Conservation (phyloP, 2,888 invertebrate species). For the Myopa tessellatipennis region DNA sequence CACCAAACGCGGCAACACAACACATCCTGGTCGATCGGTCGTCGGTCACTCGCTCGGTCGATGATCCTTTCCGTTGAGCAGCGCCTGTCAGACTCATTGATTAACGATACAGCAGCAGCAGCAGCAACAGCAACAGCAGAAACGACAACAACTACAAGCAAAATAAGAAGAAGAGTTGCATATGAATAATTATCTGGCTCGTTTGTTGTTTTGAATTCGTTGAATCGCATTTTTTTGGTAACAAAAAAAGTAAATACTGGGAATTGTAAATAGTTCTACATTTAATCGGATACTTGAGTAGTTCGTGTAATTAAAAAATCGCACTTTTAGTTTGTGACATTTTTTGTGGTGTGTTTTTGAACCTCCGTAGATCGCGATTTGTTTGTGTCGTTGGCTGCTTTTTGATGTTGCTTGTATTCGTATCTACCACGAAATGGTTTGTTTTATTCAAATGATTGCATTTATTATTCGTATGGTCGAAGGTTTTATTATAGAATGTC, state of each 20-base stretch:
- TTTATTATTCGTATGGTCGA: slow-evolving; percentile 1
- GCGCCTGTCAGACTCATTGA: not conserved
- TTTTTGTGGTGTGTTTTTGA: not conserved
- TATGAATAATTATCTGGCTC: too few relatives aligned
- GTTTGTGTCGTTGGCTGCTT: not conserved
- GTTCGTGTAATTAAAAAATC: not conserved
- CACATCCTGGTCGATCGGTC: slow-evolving; percentile 18
- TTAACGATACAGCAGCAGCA: too few relatives aligned
- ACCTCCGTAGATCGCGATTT: slow-evolving; percentile 16
- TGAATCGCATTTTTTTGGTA: not conserved
- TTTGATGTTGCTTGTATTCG: slow-evolving; percentile 1
- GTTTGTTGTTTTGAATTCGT: not conserved
- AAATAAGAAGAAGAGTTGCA: not conserved
- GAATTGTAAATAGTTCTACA: not conserved
- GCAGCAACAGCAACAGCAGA: too few relatives aligned
- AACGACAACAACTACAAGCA: not conserved
- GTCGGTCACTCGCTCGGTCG: not conserved
- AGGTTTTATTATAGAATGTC: too few relatives aligned
- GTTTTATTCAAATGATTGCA: slow-evolving; percentile 26
- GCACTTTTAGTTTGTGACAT: not conserved
- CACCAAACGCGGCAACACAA: not conserved
- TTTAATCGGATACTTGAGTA: not conserved
- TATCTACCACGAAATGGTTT: slow-evolving; percentile 17
- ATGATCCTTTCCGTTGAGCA: slow-evolving; percentile 4
- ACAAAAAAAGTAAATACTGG: not conserved